These are phyloP conservation scores for Zygothrica quintamaculata DNA, from an alignment of 2,888 invertebrate species.

Conservation along the genomic window DNA sequence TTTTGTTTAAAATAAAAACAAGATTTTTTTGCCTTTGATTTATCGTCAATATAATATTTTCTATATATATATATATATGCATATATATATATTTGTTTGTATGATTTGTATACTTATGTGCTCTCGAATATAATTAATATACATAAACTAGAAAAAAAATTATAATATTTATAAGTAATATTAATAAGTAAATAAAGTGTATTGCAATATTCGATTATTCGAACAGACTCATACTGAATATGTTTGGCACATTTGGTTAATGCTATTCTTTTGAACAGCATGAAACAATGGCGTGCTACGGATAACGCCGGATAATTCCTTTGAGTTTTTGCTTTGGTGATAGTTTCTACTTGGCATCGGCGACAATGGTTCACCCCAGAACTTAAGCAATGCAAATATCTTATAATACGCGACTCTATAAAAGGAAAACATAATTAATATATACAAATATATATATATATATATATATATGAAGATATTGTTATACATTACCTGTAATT, in stretches of 20 bases:
- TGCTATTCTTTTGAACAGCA: conserved; percentile 80
- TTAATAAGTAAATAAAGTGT: conserved; percentile 59
- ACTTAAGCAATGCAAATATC: conserved; percentile 82
- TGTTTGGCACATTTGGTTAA: conserved; percentile 82
- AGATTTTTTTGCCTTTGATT: too few relatives aligned
- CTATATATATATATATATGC: conserved; percentile 21
- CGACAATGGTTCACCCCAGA: conserved; percentile 84
- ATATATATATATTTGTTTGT: too few relatives aligned
- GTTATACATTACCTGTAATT: conserved; percentile 90
- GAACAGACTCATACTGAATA: conserved; percentile 81
- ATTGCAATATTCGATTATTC: conserved; percentile 62
- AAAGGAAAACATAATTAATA: too few relatives aligned
- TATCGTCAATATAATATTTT: conserved; percentile 28
- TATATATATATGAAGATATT: too few relatives aligned
- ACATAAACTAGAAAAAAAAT: conserved; percentile 60
- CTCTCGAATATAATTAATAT: conserved; percentile 30
- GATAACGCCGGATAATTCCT: conserved; percentile 81
- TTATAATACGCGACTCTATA: conserved; percentile 83
- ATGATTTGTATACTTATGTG: conserved; percentile 34
- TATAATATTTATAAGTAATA: too few relatives aligned
- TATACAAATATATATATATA: too few relatives aligned
- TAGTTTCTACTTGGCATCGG: conserved; percentile 84
- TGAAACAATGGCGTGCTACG: conserved; percentile 83
- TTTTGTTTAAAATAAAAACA: too few relatives aligned
- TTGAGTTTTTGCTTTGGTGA: conserved; percentile 83